Percentiles rank a stretch among this genome's conserved stretches.
phyloP scores from a whole-genome alignment of 1,140 invertebrate genomes.

The Proales similis region DNA sequence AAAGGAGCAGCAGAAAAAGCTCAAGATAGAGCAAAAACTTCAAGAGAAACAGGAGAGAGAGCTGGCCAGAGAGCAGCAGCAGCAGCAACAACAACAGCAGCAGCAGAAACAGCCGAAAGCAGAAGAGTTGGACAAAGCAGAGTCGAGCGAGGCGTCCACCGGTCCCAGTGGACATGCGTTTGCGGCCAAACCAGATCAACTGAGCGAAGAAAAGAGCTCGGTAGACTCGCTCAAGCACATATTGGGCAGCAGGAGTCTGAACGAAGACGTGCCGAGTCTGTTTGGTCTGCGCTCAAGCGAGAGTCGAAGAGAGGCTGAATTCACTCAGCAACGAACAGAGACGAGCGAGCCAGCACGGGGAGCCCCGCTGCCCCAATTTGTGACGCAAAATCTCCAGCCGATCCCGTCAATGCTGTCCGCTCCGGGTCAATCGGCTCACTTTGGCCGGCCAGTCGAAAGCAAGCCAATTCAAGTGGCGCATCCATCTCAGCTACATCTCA shows the following conservation, averaged over 20 bases:
- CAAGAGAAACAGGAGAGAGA: conserved; percentile 52
- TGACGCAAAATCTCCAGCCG: neutral
- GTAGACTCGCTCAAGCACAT: neutral
- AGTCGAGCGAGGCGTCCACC: neutral
- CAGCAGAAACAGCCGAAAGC: conserved; percentile 41
- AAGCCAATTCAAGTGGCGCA: too few relatives aligned
- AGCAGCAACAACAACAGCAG: conserved; percentile 42
- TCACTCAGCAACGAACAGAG: too few relatives aligned
- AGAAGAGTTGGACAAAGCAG: neutral
- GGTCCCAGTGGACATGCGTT: neutral
- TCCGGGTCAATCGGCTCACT: neutral
- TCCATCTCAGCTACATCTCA: too few relatives aligned
- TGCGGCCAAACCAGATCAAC: neutral
- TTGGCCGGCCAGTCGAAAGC: neutral
- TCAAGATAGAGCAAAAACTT: conserved; percentile 53
- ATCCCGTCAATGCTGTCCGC: neutral
- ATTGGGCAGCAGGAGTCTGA: neutral
- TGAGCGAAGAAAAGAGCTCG: neutral
- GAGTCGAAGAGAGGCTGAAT: neutral
- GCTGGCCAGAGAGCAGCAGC: conserved; percentile 47
- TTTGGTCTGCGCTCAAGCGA: too few relatives aligned
- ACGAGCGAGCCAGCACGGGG: too few relatives aligned
- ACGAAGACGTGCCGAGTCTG: too few relatives aligned
- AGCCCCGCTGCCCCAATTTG: neutral
- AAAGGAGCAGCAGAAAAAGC: conserved; percentile 63